phyloP scores from a whole-genome alignment of 2,888 invertebrate species.

The Tenthredo amoena region DNA sequence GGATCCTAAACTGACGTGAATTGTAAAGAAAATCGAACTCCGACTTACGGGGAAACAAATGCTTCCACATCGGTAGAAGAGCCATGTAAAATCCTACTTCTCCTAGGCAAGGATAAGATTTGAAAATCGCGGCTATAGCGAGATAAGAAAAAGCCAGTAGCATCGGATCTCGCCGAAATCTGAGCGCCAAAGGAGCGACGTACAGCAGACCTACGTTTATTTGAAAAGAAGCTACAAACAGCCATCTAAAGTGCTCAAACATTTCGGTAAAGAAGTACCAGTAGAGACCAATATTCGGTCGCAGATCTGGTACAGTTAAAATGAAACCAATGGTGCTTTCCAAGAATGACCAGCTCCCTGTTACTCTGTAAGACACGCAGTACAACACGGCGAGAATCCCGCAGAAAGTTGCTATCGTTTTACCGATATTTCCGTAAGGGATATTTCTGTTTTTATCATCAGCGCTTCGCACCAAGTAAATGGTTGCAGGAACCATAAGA shows the following conservation, averaged over 20 bases:
- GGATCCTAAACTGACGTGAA: neutral
- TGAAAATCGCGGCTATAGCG: conserved; percentile 93
- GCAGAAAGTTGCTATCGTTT: conserved; percentile 80
- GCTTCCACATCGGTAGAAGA: conserved; percentile 94
- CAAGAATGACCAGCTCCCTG: conserved; percentile 80
- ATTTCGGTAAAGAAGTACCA: conserved; percentile 99
- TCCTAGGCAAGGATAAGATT: conserved; percentile 97
- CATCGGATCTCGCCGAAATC: conserved; percentile 89
- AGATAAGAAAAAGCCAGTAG: conserved; percentile 89
- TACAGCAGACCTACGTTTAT: conserved; percentile 96
- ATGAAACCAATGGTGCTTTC: conserved; percentile 81
- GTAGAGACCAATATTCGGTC: conserved; percentile 98
- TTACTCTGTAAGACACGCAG: conserved; percentile 82
- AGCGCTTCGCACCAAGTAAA: conserved; percentile 83
- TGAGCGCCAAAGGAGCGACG: conserved; percentile 91
- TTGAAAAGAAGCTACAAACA: conserved; percentile 98
- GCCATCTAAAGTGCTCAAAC: conserved; percentile 98
- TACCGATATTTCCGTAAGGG: conserved; percentile 77
- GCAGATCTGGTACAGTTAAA: conserved; percentile 93
- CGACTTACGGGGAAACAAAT: conserved; percentile 91
- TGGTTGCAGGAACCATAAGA: conserved; percentile 89
- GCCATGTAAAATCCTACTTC: conserved; percentile 96
- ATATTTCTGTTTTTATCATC: conserved; percentile 77
- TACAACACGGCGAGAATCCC: conserved; percentile 81
- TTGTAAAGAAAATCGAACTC: conserved; percentile 42